A percentile compares a stretch with the other conserved stretches of the same genome.
phyloP scores from a whole-genome alignment of 2,888 invertebrate genomes.

The Allophyes oxyacanthae region DNA sequence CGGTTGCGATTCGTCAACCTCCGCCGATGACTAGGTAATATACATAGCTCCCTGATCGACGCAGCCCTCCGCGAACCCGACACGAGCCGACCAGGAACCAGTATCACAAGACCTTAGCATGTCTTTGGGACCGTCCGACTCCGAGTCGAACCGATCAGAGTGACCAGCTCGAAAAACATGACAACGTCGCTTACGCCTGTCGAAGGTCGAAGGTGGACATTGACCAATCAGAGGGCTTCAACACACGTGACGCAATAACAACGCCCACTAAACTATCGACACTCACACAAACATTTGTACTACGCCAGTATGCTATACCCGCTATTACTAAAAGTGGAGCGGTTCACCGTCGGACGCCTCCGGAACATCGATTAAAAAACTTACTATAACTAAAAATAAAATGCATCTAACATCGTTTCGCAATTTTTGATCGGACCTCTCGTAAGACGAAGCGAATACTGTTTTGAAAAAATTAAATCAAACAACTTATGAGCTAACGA shows the following conservation, averaged over 20 bases:
- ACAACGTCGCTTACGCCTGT: conserved; percentile 12
- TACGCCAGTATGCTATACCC: conserved; percentile 85
- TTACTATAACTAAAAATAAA: conserved; percentile 75
- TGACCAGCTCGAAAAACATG: conserved; percentile 1
- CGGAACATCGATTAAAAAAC: conserved; percentile 66
- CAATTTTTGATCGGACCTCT: conserved; percentile 71
- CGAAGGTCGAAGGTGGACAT: conserved; percentile 8
- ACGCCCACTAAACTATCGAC: conserved; percentile 61
- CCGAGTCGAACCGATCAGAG: neutral
- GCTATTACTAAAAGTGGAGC: conserved; percentile 69
- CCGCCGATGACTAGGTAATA: conserved; percentile 70
- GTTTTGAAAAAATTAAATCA: conserved; percentile 51
- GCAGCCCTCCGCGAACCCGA: neutral
- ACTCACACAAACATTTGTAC: conserved; percentile 85
- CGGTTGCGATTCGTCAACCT: conserved; percentile 47
- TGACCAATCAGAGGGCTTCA: conserved; percentile 33
- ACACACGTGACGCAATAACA: conserved; percentile 57
- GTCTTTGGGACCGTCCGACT: conserved; percentile 10
- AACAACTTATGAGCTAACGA: conserved; percentile 65
- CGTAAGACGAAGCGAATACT: conserved; percentile 70
- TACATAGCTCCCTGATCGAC: conserved; percentile 43
- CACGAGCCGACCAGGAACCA: conserved; percentile 11
- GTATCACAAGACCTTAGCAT: conserved; percentile 8
- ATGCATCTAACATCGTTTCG: conserved; percentile 73
- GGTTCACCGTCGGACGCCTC: conserved; percentile 73